These are phyloP conservation scores for Drosophila pandora DNA, from an alignment of 1,140 invertebrate species.

Conservation along the genomic window DNA sequence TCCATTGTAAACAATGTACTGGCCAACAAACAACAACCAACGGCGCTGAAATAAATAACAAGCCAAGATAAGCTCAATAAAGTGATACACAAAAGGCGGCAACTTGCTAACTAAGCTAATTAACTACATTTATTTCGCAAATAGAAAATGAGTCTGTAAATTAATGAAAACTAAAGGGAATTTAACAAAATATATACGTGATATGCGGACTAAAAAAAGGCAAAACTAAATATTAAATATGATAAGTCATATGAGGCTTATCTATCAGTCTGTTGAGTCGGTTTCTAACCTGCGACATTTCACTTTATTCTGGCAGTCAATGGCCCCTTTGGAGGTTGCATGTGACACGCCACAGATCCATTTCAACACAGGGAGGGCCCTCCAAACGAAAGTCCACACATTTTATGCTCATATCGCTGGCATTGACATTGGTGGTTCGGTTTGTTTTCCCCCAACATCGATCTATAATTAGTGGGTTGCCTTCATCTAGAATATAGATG, in stretches of 20 bases:
- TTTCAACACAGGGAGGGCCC: slow-evolving; percentile 35
- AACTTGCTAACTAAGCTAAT: slow-evolving; percentile 54
- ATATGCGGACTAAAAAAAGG: no score
- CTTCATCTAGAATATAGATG: slow-evolving; percentile 20
- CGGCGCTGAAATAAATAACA: slow-evolving; percentile 25
- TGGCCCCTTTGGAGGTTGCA: slow-evolving; percentile 51
- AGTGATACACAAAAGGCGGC: slow-evolving; percentile 34
- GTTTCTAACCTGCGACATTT: slow-evolving; percentile 13
- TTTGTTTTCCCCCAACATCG: background rate
- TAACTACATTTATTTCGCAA: slow-evolving; percentile 26
- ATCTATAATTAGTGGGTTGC: slow-evolving; percentile 56
- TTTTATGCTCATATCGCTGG: slow-evolving; percentile 44
- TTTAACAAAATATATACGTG: background rate
- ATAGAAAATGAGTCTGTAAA: background rate
- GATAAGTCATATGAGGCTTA: no score
- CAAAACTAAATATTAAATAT: background rate
- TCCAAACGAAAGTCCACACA: slow-evolving; percentile 5
- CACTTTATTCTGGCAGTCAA: slow-evolving; percentile 37
- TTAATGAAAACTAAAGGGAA: background rate
- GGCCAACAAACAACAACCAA: slow-evolving; percentile 19
- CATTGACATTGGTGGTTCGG: slow-evolving; percentile 62
- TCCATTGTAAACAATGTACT: slow-evolving; percentile 33
- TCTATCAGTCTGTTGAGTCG: slow-evolving; percentile 1
- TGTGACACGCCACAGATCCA: slow-evolving; percentile 57
- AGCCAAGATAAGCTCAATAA: slow-evolving; percentile 33